Base-by-base conservation (phyloP, 2,888 invertebrate genomes). In the Xestia sexstrigata region DNA sequence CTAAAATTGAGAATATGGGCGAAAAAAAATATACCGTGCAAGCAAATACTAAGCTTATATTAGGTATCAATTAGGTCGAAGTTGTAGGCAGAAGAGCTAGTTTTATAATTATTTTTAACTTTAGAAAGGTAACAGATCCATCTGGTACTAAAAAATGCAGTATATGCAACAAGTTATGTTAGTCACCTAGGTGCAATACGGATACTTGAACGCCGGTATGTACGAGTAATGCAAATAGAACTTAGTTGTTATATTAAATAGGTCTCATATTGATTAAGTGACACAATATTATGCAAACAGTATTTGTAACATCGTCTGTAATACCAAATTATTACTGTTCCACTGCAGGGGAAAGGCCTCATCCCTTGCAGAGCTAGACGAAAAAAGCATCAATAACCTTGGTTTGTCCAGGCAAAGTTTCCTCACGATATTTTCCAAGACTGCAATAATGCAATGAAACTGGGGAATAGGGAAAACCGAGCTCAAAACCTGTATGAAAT, bases 51-150 rank as follows among this genome's bases (percentile, higher is more conserved):
- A 11, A 70, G 8, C 30, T 66, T 17, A 47, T 65, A 6, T 39
- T 23, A 26, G 26, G 8, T 35, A 60, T 74, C 8, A 23, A 39
- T 39, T 26, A 9, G 9, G 15, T 35, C 23, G n/a, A 8, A 74
- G 42, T 26, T 15, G 15, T 15, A 20, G 9, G 30, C n/a, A 63
- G 30, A 52, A 62, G 20, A 49, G 20, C 9, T 55, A 47, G 23
- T 45, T 52, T 45, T 30, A 11, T 30, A 23, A 73, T 30, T 7
- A 17, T 62, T 47, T 42, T 76, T 67, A 47, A 49, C 7, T 70
- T 76, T 82, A 49, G 77, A 80, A 68, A 70, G 70, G 82, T 60
- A 42, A 52, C 23, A 30, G 1, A 47, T 45, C 7, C 20, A 3
- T 23, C 26, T 9, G 47, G 23, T 68, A n/a, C 47, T 47, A 55